Evolutionary conservation across 2,113 vertebrate species (phyloP).

Genomic region (Salvelinus namaycush): DNA sequence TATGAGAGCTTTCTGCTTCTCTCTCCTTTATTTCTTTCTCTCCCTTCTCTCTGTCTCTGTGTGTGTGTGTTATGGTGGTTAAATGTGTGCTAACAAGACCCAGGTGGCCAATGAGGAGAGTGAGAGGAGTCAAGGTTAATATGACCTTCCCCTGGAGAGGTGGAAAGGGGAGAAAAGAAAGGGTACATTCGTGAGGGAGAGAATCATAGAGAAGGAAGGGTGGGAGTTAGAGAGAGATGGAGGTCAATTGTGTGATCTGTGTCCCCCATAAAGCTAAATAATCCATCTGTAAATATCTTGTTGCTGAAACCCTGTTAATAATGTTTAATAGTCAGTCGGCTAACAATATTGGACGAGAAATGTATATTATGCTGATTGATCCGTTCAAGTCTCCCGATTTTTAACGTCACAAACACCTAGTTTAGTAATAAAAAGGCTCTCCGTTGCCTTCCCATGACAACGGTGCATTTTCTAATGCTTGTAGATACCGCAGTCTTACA

Average conservation of each 20-base stretch:
- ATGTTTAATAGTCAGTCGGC: too few species aligned
- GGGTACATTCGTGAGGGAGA: background rate
- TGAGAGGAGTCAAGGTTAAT: conserved; percentile 39
- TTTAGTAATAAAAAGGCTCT: too few species aligned
- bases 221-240: background rate
- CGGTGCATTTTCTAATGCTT: too few species aligned
- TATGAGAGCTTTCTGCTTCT: too few species aligned
- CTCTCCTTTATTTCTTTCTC: too few species aligned
- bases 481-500: too few species aligned
- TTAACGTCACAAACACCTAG: too few species aligned
- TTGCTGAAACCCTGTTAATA: background rate
- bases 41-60: background rate
- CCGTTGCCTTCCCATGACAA: too few species aligned
- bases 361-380: too few species aligned
- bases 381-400: too few species aligned
- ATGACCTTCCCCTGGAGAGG: conserved; percentile 39
- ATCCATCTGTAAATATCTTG: background rate
- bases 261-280: background rate
- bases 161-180: background rate
- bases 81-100: conserved; percentile 32
- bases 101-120: conserved; percentile 10
- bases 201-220: background rate
- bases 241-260: background rate
- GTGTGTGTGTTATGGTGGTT: background rate
- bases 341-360: too few species aligned